Evolutionary conservation across 2,888 invertebrate genomes (phyloP), one percentile per base, ranked within the genome.

Genomic region (Cerastis leucographa): DNA sequence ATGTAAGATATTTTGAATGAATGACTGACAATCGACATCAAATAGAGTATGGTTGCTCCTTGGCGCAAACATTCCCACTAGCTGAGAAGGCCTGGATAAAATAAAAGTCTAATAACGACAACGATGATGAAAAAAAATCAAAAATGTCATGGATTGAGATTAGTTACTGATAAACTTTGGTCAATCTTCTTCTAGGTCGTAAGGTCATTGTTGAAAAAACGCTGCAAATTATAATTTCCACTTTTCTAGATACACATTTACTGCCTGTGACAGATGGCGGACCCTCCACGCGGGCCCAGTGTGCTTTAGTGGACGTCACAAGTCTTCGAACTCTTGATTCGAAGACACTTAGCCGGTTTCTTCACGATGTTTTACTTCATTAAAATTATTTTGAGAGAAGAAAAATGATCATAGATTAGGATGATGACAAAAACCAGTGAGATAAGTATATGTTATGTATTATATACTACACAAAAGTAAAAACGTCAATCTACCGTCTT

Each of bases 401-500:
- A n/a, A 11, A 54, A 12, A 54, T 51, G 51, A 51, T 51, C 4
- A 22, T 54, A 11, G 11, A 1, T 54, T n/a, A 54, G n/a, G n/a
- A n/a, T 51, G 22, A 51, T 51, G 51, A n/a, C n/a, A 54, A 54
- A 54, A 54, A n/a, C n/a, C n/a, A 54, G 54, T 54, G 54, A n/a
- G n/a, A 54, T 5, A n/a, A n/a, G n/a, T n/a, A n/a, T n/a, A n/a
- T n/a, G n/a, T n/a, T n/a, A n/a, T n/a, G n/a, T n/a, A n/a, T n/a
- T n/a, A 54, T 11, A 22, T 54, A 54, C 11, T 5, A 42, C 22
- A 44, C n/a, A 12, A 25, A 44, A 80, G 29, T 61, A 51, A 71
- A 71, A 62, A 80, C 80, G 80, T 44, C 51, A 51, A 46, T 51
- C 2, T 14, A 29, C 7, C 25, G 44, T 46, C 0, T 67, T 54